Evolutionary conservation across 2,113 vertebrate genomes (phyloP), one percentile per base, ranked within the genome.

Genomic region (Lasiurus borealis): DNA sequence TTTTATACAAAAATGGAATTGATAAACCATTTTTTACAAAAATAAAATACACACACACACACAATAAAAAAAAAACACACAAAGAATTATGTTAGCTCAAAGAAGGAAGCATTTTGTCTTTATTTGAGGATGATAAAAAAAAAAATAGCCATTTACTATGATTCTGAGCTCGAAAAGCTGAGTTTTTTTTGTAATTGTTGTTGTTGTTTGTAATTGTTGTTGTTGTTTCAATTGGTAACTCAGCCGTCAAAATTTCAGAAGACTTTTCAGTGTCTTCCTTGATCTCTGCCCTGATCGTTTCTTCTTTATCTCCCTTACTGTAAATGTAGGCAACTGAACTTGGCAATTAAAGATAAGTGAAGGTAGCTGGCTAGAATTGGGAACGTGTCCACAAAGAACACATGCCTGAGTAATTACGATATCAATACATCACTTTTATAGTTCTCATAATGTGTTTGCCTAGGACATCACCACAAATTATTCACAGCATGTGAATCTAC

Each of bases 1-100:
- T 99, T 99, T 99, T 99, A 99, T 99, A 99, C 98, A 98, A 98
- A 98, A 99, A 98, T 98, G 98, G 98, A 99, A 98, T 96, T 98
- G 98, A 99, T 99, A 99, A 99, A 99, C 98, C 98, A 98, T 98
- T 99, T 99, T 99, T 99, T 99, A 99, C 97, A 98, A 98, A 98
- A 98, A 64, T 72, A 73, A 88, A 40, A 40, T 5, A 40, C 40
- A 40, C 40, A 40, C 40, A 40, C 40, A n/a, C n/a, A n/a, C n/a
- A n/a, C n/a, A n/a, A n/a, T n/a, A 40, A 40, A 3, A 40, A 40
- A 40, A 40, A 40, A 40, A 40, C 3, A 40, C 40, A 40, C 40
- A 40, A 40, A 40, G 40, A 40, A 40, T 40, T 40, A 40, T 5
- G 40, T 40, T 64, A 68, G 68, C 19, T 69, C 31, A 64, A 84